Evolutionary conservation across 2,113 vertebrate genomes (phyloP), one percentile per base, ranked within the genome.

Genomic region (Oenanthe oenanthe): DNA sequence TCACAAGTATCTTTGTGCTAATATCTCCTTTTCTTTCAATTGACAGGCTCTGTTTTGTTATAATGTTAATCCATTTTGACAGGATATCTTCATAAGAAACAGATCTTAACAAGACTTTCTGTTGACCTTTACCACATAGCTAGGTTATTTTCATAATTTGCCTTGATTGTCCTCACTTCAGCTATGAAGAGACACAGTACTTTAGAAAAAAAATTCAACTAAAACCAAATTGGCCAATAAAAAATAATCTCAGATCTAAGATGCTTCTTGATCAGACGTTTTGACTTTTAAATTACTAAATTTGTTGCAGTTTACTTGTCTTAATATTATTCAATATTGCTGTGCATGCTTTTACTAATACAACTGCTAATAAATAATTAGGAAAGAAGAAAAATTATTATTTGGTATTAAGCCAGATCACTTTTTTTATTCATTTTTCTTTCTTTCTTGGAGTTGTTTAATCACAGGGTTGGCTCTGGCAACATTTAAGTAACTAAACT

Each of bases 41-140:
- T 83, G 95, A 74, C 89, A 93, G 40, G 47, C 21, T 89, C 71
- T 48, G 36, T 43, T 26, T 6, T 73, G n/a, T 71, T 80, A 48
- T 56, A 80, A 77, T 31, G n/a, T 83, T 94, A 92, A 95, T 90
- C 31, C 17, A 67, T 95, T 93, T 80, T 94, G 93, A 95, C 67
- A 92, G 31, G 31, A 36, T 56, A 73, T 88, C 56, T 90, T 88
- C 25, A 17, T 83, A 82, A 94, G 83, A 95, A 73, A 12, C 51
- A 92, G 71, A 93, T 58, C 40, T 73, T 92, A 92, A 90, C 74
- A 92, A 76, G 78, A 77, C 47, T 74, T 90, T 73, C 42, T 83
- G 34, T 60, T 95, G 92, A 96, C 92, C 81, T 94, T 93, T 90
- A 86, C 31, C 67, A 67, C 12, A 10, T 53, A 94, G 53, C n/a